Percentiles rank a stretch among this genome's conserved stretches.
These are phyloP conservation scores for Procambarus clarkii DNA, from an alignment of 1,140 invertebrate genomes.

Conservation along the genomic window DNA sequence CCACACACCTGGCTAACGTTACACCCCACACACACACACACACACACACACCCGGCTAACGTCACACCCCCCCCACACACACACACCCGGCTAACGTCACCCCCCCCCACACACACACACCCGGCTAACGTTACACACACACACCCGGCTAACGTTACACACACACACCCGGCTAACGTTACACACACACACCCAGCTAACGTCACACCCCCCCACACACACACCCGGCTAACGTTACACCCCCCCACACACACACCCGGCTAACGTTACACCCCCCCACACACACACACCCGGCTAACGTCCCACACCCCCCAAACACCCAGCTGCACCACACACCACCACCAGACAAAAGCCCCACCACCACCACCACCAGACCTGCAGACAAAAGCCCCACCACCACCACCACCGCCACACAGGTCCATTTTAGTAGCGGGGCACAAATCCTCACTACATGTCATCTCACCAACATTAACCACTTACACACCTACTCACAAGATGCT, in stretches of 20 bases:
- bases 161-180: too few species aligned
- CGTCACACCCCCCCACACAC: too few species aligned
- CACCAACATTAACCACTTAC: conserved; percentile 34
- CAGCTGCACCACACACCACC: neutral
- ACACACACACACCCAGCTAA: too few species aligned
- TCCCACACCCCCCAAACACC: neutral
- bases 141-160: too few species aligned
- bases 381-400: neutral
- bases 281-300: neutral
- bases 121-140: neutral
- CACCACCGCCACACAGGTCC: neutral
- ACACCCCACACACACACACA: neutral
- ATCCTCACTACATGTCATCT: conserved; percentile 47
- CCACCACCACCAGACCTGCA: neutral
- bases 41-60: neutral
- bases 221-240: too few species aligned
- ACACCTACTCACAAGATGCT: conserved; percentile 24
- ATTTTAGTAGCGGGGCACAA: neutral
- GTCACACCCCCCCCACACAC: neutral
- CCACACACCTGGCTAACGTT: too few species aligned
- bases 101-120: conserved; percentile 20
- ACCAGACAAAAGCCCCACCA: neutral
- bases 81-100: neutral
- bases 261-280: too few species aligned
- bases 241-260: too few species aligned